Evolutionary conservation across 2,888 invertebrate genomes (phyloP).

Genomic region (Trilocha varians): DNA sequence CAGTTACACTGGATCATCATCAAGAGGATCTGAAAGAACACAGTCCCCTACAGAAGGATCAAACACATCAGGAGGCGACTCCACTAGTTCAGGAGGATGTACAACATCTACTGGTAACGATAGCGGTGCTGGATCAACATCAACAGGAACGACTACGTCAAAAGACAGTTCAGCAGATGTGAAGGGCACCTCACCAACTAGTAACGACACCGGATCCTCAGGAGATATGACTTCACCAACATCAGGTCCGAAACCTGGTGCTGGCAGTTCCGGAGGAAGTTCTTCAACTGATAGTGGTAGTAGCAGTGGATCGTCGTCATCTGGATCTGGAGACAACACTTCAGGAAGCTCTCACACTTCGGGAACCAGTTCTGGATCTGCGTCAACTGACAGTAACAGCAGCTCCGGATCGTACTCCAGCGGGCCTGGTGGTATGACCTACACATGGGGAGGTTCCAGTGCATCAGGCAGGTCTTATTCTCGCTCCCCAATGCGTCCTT

Average conservation of each 20-base stretch:
- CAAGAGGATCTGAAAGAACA: no score
- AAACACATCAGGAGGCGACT: no score
- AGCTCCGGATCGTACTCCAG: background rate
- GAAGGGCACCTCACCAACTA: no score
- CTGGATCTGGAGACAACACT: background rate
- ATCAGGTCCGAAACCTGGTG: slow-evolving; percentile 14
- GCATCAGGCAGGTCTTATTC: background rate
- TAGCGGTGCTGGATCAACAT: no score
- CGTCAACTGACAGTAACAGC: background rate
- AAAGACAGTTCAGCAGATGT: no score
- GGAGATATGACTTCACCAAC: slow-evolving; percentile 39
- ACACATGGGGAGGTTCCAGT: background rate
- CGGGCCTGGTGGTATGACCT: background rate
- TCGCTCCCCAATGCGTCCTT: background rate
- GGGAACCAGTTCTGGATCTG: background rate
- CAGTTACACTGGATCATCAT: no score
- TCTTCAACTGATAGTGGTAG: background rate
- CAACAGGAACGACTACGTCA: no score
- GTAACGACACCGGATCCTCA: slow-evolving; percentile 34
- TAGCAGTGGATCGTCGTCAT: background rate
- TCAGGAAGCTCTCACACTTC: background rate
- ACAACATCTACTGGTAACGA: no score
- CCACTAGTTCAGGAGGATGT: no score
- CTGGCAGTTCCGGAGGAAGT: background rate
- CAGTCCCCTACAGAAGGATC: no score